A percentile compares a stretch with the other conserved stretches of the same genome.
phyloP scores from a whole-genome alignment of 2,113 vertebrate species.

The Myotis brandtii region DNA sequence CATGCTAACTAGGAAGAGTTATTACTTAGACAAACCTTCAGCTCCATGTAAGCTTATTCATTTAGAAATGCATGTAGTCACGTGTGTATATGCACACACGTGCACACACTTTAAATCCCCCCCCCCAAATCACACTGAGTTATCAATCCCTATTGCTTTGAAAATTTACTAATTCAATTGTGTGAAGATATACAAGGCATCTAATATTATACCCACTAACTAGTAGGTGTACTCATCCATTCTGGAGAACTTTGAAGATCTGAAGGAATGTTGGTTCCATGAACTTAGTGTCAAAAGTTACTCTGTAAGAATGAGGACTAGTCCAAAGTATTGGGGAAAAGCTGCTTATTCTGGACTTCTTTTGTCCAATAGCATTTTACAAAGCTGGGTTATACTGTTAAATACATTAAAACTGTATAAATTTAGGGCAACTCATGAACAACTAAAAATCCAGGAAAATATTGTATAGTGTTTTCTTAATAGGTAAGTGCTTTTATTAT shows the following conservation, averaged over 20 bases:
- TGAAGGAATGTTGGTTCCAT: not conserved
- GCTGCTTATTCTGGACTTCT: not conserved
- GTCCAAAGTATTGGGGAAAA: not conserved
- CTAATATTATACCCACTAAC: not conserved
- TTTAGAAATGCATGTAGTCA: not conserved
- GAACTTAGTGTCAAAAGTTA: not conserved
- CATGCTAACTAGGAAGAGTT: not conserved
- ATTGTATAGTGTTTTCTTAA: not conserved
- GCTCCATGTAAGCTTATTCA: not conserved
- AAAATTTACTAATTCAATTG: not conserved
- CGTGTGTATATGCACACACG: not conserved
- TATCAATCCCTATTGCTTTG: not conserved
- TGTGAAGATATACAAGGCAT: not conserved
- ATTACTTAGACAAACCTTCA: not conserved
- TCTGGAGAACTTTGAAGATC: not conserved
- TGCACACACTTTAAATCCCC: not conserved
- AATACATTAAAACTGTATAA: constrained; percentile 7
- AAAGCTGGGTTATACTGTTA: not conserved
- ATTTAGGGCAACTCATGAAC: not conserved
- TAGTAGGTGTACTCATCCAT: not conserved
- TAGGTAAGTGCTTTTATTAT: not conserved
- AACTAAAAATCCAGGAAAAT: not conserved
- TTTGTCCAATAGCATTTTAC: constrained; percentile 5
- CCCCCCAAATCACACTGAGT: not conserved
- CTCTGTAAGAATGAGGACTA: not conserved